Conservation (phyloP, 64 coral and sea anemone genomes). For the Astreopora myriophthalma region DNA sequence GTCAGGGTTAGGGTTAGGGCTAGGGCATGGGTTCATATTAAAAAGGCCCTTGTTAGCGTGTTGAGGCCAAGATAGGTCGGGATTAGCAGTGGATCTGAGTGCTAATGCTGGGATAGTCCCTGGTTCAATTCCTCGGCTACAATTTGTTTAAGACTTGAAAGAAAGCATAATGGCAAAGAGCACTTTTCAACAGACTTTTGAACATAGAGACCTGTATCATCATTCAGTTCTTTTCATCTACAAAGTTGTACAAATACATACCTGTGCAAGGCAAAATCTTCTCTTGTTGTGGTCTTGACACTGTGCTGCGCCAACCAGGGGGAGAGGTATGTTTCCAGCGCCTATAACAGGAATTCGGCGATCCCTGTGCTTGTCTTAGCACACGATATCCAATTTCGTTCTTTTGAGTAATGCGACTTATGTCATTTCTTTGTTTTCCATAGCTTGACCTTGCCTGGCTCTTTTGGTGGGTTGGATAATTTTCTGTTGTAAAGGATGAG, state of each 20-base stretch:
- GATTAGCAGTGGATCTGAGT: no score
- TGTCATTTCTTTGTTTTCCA: not conserved
- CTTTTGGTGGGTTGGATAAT: not conserved
- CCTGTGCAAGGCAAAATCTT: not conserved
- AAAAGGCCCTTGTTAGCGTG: no score
- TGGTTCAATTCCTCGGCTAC: no score
- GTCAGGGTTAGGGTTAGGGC: no score
- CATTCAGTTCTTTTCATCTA: not conserved
- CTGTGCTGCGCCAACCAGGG: not conserved
- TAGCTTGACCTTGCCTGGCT: not conserved
- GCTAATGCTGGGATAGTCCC: no score
- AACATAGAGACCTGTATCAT: not conserved
- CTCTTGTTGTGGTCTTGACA: not conserved
- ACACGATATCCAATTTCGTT: constrained; percentile 18
- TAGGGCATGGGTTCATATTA: no score
- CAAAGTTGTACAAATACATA: not conserved
- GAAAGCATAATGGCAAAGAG: no score
- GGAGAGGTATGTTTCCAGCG: constrained; percentile 7
- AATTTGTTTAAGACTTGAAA: no score
- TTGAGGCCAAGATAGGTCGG: no score
- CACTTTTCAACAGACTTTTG: no score
- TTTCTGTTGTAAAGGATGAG: not conserved
- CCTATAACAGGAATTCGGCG: not conserved
- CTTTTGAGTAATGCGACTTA: not conserved
- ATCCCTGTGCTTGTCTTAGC: not conserved